Conservation (phyloP, 1,140 invertebrate species). For the Calliopsis andreniformis region DNA sequence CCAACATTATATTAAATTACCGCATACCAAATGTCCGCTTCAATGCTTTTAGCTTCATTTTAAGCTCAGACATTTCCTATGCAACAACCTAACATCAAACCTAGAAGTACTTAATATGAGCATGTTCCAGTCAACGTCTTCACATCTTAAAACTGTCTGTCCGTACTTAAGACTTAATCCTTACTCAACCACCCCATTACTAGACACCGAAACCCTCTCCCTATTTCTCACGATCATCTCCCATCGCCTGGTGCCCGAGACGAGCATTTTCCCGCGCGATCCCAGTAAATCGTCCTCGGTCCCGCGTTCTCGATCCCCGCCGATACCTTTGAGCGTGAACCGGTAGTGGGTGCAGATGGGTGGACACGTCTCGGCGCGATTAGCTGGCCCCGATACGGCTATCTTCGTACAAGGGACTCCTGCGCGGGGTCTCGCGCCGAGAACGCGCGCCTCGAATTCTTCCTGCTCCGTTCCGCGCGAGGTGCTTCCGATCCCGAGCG, state of each 20-base stretch:
- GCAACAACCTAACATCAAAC: no score
- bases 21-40: no score
- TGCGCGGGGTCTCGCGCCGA: constrained; percentile 47
- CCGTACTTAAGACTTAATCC: no score
- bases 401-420: constrained; percentile 64
- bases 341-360: constrained; percentile 69
- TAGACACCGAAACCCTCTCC: no score
- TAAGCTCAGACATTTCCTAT: no score
- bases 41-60: no score
- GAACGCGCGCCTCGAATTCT: constrained; percentile 29
- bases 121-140: no score
- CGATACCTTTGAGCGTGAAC: constrained; percentile 51
- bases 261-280: constrained; percentile 40
- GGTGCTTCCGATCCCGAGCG: constrained; percentile 60
- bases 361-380: constrained; percentile 64
- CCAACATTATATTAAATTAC: no score
- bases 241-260: constrained; percentile 2
- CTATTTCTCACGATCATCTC: constrained; percentile 34
- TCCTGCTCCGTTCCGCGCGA: constrained; percentile 19
- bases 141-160: no score
- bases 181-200: no score
- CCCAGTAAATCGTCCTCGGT: constrained; percentile 36
- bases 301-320: constrained; percentile 23
- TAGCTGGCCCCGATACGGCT: constrained; percentile 66
- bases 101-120: no score